These are phyloP conservation scores for Prenolepis imparis DNA, from an alignment of 2,888 invertebrate genomes.

Conservation along the genomic window DNA sequence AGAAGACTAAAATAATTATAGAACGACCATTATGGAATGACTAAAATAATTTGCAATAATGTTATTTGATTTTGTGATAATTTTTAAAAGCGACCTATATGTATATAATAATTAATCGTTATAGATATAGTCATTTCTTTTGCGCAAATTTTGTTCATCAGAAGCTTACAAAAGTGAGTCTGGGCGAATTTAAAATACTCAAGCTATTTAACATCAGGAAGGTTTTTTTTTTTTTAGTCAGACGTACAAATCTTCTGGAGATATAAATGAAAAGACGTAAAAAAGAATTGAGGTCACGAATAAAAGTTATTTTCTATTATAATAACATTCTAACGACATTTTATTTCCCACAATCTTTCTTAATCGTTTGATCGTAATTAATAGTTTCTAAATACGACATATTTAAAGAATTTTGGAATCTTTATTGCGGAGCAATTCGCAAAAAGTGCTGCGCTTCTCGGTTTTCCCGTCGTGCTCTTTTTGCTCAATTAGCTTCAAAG, in stretches of 20 bases:
- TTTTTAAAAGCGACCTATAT: background rate
- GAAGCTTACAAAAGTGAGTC: background rate
- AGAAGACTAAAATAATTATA: no score
- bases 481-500: conserved; percentile 45
- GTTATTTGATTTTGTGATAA: background rate
- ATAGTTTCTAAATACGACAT: conserved; percentile 26
- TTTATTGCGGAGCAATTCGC: background rate
- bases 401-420: background rate
- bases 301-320: background rate
- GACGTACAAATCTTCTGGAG: background rate
- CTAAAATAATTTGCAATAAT: background rate
- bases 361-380: conserved; percentile 10
- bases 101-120: background rate
- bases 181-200: background rate
- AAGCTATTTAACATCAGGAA: background rate
- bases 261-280: background rate
- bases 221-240: background rate
- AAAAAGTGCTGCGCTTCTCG: conserved; percentile 28
- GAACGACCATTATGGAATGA: background rate
- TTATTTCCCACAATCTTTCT: background rate
- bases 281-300: background rate
- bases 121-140: background rate
- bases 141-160: background rate
- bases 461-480: conserved; percentile 1
- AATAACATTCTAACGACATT: background rate